Evolutionary conservation across 2,113 vertebrate genomes (phyloP).

Genomic region (Romanogobio albipinnatus): DNA sequence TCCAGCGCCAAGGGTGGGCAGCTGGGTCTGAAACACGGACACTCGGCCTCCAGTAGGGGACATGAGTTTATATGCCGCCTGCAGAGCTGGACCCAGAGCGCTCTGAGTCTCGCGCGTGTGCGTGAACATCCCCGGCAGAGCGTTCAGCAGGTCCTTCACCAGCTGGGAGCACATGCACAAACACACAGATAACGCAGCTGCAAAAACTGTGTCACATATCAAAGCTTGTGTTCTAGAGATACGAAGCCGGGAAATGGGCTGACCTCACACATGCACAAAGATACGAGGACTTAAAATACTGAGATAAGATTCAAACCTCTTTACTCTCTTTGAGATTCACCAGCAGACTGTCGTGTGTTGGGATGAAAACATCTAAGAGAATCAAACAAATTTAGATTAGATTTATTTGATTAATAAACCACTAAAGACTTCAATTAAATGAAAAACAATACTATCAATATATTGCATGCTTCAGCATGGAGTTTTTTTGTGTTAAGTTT

Average conservation of each 20-base stretch:
- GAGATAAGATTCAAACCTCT: constrained; percentile 78
- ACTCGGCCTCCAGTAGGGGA: constrained; percentile 92
- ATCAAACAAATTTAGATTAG: constrained; percentile 42
- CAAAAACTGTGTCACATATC: not conserved
- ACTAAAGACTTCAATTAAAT: too few species aligned
- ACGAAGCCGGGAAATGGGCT: not conserved
- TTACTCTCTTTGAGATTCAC: constrained; percentile 94
- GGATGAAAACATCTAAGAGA: constrained; percentile 89
- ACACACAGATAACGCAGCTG: not conserved
- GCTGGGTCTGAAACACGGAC: constrained; percentile 94
- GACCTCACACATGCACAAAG: not conserved
- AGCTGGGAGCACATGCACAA: constrained; percentile 74
- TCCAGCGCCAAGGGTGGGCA: constrained; percentile 89
- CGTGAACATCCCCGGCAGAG: constrained; percentile 89
- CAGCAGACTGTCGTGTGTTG: constrained; percentile 92
- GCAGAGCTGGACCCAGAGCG: constrained; percentile 90
- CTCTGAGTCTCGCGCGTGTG: constrained; percentile 92
- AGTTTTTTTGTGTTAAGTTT: too few species aligned
- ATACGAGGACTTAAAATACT: not conserved
- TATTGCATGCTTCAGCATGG: too few species aligned
- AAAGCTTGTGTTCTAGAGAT: not conserved
- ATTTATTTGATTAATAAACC: too few species aligned
- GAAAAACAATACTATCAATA: too few species aligned
- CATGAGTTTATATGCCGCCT: constrained; percentile 96
- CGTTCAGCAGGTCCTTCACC: constrained; percentile 88